Conservation (phyloP, 2,797 vertebrate genomes). For the Sebastes reedi region DNA sequence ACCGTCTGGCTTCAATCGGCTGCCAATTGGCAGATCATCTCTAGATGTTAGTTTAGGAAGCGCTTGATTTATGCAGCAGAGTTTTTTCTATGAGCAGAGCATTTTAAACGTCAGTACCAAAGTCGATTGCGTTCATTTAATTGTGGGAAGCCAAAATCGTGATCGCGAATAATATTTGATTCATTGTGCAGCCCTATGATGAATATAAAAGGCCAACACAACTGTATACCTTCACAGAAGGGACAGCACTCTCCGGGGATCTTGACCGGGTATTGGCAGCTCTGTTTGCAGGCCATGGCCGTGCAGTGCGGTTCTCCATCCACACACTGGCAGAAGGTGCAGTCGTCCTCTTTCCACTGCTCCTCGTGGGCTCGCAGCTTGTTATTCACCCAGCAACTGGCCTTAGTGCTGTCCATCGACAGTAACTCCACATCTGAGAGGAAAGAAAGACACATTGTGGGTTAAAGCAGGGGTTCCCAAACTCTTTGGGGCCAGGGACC, state of each 20-base stretch:
- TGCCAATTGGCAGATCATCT: too few species aligned
- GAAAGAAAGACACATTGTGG: not conserved
- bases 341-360: conserved; percentile 88
- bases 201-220: not conserved
- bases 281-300: conserved; percentile 89
- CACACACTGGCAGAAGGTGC: conserved; percentile 88
- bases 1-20: too few species aligned
- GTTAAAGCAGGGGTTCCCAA: too few species aligned
- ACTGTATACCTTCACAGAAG: conserved; percentile 83
- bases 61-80: too few species aligned
- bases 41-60: too few species aligned
- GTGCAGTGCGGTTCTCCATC: conserved; percentile 85
- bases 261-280: conserved; percentile 85
- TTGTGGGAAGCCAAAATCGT: too few species aligned
- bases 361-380: conserved; percentile 83
- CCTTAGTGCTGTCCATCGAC: conserved; percentile 80
- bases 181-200: not conserved
- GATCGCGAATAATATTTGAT: too few species aligned
- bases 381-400: conserved; percentile 85
- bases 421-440: conserved; percentile 81
- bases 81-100: too few species aligned
- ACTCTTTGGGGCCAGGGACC: too few species aligned
- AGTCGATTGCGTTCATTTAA: too few species aligned
- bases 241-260: conserved; percentile 88
- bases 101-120: too few species aligned